Evolutionary conservation across 2,797 vertebrate genomes (phyloP).

Genomic region (Decapterus maruadsi): DNA sequence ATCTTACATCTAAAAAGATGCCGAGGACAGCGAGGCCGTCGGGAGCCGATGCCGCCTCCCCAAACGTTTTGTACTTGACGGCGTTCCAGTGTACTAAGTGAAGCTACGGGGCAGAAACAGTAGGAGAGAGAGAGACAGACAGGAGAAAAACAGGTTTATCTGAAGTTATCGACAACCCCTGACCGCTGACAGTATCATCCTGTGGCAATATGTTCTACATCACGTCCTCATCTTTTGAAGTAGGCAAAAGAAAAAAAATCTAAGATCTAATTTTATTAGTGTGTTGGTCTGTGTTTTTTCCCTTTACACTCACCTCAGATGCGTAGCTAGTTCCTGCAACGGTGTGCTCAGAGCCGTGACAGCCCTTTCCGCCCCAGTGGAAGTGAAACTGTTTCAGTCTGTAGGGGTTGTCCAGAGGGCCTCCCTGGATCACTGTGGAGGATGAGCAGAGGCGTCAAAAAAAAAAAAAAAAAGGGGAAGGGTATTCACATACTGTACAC

Average conservation of each 20-base stretch:
- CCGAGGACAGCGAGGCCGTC: constrained; percentile 96
- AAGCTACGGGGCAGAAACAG: constrained; percentile 82
- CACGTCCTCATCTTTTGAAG: not conserved
- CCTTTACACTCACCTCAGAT: constrained; percentile 92
- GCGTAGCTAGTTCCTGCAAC: constrained; percentile 90
- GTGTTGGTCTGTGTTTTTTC: not conserved
- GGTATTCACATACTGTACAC: not conserved
- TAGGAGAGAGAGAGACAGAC: not conserved
- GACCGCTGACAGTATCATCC: not conserved
- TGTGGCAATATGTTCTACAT: not conserved
- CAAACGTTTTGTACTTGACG: constrained; percentile 91
- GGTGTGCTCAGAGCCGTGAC: constrained; percentile 94
- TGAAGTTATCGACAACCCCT: not conserved
- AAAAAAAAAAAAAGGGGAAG: not conserved
- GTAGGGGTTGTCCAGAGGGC: constrained; percentile 92
- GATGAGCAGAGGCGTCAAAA: constrained; percentile 18
- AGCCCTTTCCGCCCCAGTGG: constrained; percentile 94
- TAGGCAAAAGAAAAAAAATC: not conserved
- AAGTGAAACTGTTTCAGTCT: constrained; percentile 97
- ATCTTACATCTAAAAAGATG: constrained; percentile 94
- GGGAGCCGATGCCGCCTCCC: constrained; percentile 89
- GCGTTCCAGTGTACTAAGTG: constrained; percentile 99
- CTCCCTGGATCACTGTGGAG: constrained; percentile 89
- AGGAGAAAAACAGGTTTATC: too few species aligned
- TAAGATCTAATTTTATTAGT: not conserved